Percentiles rank a stretch among this genome's conserved stretches.
phyloP scores from a whole-genome alignment of 2,113 vertebrate genomes.

The Cyphomyrus discorhynchus region DNA sequence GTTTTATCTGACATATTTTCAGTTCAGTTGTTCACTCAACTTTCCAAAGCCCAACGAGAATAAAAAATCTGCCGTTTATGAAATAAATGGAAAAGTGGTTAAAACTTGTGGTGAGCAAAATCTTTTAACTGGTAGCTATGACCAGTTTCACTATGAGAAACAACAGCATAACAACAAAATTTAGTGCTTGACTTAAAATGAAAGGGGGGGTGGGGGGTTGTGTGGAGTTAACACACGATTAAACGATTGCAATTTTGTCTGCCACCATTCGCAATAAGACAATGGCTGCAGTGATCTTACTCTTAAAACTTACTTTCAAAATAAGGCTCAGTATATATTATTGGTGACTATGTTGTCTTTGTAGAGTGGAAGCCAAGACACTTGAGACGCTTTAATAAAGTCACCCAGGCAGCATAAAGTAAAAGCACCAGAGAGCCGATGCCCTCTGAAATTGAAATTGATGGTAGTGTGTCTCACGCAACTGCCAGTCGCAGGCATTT shows the following conservation, averaged over 20 bases:
- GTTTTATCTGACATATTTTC: no score
- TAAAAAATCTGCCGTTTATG: no score
- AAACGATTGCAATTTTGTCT: not conserved
- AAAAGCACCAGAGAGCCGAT: not conserved
- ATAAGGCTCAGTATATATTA: not conserved
- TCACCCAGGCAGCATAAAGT: not conserved
- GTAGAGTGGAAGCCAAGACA: not conserved
- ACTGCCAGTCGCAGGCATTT: not conserved
- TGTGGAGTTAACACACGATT: not conserved
- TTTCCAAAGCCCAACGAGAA: no score
- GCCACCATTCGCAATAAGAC: not conserved
- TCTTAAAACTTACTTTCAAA: not conserved
- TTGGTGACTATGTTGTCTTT: not conserved
- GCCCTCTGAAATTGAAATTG: not conserved
- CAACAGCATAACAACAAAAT: not conserved
- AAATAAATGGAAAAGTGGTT: no score
- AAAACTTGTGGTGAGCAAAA: no score
- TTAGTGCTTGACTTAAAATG: no score
- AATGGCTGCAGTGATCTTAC: not conserved
- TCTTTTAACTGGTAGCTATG: not conserved
- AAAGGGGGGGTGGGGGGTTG: no score
- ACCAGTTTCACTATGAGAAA: not conserved
- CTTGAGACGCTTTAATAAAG: not conserved
- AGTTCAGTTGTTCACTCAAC: no score
- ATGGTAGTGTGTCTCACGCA: not conserved